Conservation (phyloP, 2,113 vertebrate genomes). For the Otocyon megalotis region DNA sequence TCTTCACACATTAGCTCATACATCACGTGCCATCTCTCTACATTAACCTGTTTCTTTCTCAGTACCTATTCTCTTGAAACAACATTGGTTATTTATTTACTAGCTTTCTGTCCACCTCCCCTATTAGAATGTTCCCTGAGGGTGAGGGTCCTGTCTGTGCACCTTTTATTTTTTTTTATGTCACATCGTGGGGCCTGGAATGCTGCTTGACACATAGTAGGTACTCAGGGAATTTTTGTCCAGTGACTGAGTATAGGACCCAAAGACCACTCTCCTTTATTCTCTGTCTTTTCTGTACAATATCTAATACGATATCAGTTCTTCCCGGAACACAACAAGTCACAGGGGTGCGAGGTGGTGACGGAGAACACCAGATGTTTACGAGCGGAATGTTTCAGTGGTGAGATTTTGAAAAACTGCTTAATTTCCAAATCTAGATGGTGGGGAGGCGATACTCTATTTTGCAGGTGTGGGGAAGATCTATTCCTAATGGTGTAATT, state of each 20-base stretch:
- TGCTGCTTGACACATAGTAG: no score
- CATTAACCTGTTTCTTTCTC: neutral
- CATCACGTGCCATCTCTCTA: neutral
- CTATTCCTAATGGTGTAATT: neutral
- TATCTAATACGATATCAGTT: neutral
- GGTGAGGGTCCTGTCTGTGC: neutral
- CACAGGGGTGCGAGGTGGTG: no score
- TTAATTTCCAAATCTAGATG: neutral
- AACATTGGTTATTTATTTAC: neutral
- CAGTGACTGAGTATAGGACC: neutral
- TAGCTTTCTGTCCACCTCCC: neutral
- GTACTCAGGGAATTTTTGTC: neutral
- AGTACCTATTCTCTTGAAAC: neutral
- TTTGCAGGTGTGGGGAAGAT: no score
- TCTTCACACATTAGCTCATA: neutral
- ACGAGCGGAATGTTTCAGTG: neutral
- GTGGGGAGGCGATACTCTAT: neutral
- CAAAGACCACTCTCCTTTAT: neutral
- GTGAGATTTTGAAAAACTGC: neutral
- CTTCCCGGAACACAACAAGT: neutral
- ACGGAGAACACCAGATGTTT: rapidly evolving
- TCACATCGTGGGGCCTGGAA: neutral
- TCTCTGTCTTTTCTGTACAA: neutral
- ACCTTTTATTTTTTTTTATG: neutral
- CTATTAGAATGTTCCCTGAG: neutral